These are phyloP conservation scores for Dendroctonus valens DNA, from an alignment of 1,140 invertebrate species.

Conservation along the genomic window DNA sequence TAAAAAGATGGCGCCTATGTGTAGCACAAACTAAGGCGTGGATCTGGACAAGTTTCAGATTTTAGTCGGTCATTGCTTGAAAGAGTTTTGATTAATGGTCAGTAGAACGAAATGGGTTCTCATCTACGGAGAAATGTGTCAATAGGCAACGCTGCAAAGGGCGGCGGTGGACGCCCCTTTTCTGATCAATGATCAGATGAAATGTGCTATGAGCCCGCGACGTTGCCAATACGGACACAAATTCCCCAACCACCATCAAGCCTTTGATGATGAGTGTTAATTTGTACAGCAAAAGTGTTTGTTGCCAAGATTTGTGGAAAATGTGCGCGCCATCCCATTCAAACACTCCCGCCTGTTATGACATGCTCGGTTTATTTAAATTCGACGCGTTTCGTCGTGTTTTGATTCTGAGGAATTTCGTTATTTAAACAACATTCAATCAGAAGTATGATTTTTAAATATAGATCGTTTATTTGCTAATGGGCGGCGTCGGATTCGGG, in stretches of 20 bases:
- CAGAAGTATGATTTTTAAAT: conserved; percentile 15
- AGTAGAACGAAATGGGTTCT: too few species aligned
- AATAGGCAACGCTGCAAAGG: conserved; percentile 20
- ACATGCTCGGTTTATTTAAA: conserved; percentile 8
- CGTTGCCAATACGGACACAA: conserved; percentile 7
- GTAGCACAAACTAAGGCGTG: too few species aligned
- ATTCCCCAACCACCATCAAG: not conserved
- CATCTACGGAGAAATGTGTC: not conserved
- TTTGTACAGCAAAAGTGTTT: too few species aligned
- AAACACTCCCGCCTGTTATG: conserved; percentile 5
- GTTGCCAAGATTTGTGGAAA: too few species aligned
- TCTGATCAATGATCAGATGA: conserved; percentile 32
- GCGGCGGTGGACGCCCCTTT: conserved; percentile 25
- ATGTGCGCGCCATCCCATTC: too few species aligned
- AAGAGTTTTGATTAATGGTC: too few species aligned
- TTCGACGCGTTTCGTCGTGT: not conserved
- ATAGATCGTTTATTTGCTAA: not conserved
- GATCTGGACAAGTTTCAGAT: too few species aligned
- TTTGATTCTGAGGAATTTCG: conserved; percentile 17
- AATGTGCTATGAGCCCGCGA: conserved; percentile 4
- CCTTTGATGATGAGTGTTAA: too few species aligned
- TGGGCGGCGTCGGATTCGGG: too few species aligned
- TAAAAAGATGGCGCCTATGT: too few species aligned
- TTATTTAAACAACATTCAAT: conserved; percentile 13
- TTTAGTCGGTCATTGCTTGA: too few species aligned